phyloP scores from a whole-genome alignment of 2,888 invertebrate genomes.

The Helleia helle region DNA sequence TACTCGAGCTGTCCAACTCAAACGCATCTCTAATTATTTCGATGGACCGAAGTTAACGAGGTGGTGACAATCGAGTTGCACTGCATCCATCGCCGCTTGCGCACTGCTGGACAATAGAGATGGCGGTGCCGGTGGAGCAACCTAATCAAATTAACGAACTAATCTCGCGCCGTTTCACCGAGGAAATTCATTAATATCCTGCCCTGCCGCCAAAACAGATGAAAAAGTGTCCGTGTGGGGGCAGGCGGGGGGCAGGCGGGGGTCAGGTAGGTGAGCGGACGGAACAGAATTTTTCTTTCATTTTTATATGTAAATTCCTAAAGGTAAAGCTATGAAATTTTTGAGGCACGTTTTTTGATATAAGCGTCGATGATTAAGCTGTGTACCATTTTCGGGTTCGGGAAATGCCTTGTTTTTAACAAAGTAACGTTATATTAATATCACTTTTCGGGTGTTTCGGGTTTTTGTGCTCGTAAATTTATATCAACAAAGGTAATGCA shows the following conservation, averaged over 20 bases:
- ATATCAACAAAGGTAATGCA: too few relatives aligned
- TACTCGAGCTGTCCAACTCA: conserved; percentile 20
- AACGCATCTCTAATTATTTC: conserved; percentile 24
- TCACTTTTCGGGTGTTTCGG: too few relatives aligned
- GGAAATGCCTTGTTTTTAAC: too few relatives aligned
- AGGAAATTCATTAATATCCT: conserved; percentile 83
- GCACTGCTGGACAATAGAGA: conserved; percentile 31
- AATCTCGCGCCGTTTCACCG: conserved; percentile 76
- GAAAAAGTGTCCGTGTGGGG: conserved; percentile 38
- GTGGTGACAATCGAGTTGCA: conserved; percentile 15
- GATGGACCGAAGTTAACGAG: conserved; percentile 20
- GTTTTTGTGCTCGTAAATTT: too few relatives aligned
- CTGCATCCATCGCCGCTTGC: conserved; percentile 21
- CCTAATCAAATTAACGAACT: conserved; percentile 79
- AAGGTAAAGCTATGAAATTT: conserved; percentile 24
- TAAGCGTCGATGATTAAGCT: conserved; percentile 11
- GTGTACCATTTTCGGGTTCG: conserved; percentile 1
- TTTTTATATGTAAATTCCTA: conserved; percentile 27
- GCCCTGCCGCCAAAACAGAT: conserved; percentile 40
- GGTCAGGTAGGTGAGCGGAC: conserved; percentile 18
- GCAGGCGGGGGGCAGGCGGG: conserved; percentile 15
- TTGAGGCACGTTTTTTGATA: conserved; percentile 15
- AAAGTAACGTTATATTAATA: too few relatives aligned
- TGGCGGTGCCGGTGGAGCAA: conserved; percentile 37
- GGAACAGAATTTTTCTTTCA: conserved; percentile 18